Base-by-base conservation (phyloP, 2,888 invertebrate genomes). In the Aradus depressus region DNA sequence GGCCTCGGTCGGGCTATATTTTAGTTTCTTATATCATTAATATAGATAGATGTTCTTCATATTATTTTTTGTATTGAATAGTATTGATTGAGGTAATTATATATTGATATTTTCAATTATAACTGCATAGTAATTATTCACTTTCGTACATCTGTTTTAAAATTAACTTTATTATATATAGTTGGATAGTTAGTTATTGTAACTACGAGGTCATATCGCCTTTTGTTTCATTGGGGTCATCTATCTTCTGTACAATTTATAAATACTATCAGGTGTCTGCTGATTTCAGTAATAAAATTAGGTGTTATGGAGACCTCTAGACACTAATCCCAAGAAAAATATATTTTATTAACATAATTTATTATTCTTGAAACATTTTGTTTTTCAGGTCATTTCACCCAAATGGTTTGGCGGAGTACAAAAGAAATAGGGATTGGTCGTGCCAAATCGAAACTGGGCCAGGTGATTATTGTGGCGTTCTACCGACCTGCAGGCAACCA, bases 401-500 rank as follows among this genome's bases (percentile, higher is more conserved):
- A 75, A 61, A 66, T 75, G 59, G 68, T 75, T 4, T 75, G 75
- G 75, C 70, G 70, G 55, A 66, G 62, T 25, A 68, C 67, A 39
- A 67, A 67, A 55, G 66, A 70, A 56, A 61, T 74, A 26, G 75
- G 75, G 1, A 65, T 75, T 4, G 75, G 70, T 1, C 67, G 68
- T 56, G 72, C 72, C 3, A 64, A 63, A 53, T 65, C 66, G 22
- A 69, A 67, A 34, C 69, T 71, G 42, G 78, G 73, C 5, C 68
- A 68, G 34, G 70, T 74, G 45, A 72, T 75, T 48, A 73, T 79
- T 6, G 79, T 80, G 1, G 77, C 75, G 37, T 76, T 76, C 64
- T 80, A 80, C 63, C 67, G 72, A 61, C 80, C 80, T 1, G 69
- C 77, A 8, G 80, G 80, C 43, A 80, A 80, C 60, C 68, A 71